Conservation (phyloP, 1,140 invertebrate species). For the Augochlora pura region DNA sequence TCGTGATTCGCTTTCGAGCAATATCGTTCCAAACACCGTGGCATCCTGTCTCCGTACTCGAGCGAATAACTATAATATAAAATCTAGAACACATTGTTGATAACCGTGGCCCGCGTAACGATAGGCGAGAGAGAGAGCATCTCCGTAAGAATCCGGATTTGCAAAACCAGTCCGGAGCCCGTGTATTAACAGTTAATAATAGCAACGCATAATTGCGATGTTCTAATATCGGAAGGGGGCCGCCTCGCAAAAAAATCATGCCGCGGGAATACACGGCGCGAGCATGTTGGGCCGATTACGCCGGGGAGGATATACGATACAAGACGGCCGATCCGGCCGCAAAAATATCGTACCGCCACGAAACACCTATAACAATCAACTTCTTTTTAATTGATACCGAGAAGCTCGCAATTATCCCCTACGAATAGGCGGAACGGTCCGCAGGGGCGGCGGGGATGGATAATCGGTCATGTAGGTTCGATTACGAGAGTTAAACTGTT, state of each 20-base stretch:
- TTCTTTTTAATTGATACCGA: background rate
- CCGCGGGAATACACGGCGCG: background rate
- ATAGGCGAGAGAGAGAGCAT: no score
- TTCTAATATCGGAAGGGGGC: conserved; percentile 25
- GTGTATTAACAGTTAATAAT: conserved; percentile 40
- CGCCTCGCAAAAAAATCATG: background rate
- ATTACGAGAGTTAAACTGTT: background rate
- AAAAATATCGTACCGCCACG: background rate
- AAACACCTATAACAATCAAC: background rate
- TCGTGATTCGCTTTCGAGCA: no score
- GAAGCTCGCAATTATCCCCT: background rate
- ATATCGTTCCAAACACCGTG: no score
- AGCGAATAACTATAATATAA: no score
- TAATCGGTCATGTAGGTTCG: background rate
- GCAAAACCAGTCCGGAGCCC: conserved; percentile 25
- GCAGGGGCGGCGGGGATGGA: background rate
- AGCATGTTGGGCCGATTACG: background rate
- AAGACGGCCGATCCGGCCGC: no score
- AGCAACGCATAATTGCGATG: conserved; percentile 33
- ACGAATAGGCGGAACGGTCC: background rate
- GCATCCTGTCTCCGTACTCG: no score
- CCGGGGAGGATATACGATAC: background rate
- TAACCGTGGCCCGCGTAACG: no score
- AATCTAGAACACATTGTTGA: no score
- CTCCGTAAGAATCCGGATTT: conserved; percentile 40